Evolutionary conservation across 2,797 vertebrate genomes (phyloP).

Genomic region (Rhabdophis nuchalis): DNA sequence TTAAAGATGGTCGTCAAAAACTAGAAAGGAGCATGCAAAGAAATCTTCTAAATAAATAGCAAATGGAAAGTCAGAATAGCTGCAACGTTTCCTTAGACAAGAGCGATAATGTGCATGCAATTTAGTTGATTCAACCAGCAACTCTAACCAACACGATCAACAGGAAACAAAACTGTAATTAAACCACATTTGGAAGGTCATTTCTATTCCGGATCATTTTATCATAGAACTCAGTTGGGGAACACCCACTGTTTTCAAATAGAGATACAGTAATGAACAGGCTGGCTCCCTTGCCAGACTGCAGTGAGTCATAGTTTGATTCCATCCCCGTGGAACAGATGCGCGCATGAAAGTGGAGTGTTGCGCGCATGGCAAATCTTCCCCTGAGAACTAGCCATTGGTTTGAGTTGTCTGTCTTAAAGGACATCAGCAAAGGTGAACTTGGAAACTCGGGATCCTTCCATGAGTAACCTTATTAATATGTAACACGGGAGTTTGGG

Average conservation of each 20-base stretch:
- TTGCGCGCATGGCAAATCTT: no score
- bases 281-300: neutral
- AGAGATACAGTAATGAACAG: neutral
- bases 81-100: neutral
- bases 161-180: neutral
- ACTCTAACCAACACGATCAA: neutral
- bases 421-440: neutral
- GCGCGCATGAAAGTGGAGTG: neutral
- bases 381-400: neutral
- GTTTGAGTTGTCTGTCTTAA: neutral
- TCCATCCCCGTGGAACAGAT: neutral
- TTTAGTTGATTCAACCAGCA: neutral
- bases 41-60: neutral
- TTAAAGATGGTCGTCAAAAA: no score
- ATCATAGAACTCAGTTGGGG: neutral
- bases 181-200: neutral
- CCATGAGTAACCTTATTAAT: conserved; percentile 3
- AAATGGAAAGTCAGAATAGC: neutral
- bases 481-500: neutral
- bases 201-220: neutral
- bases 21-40: neutral
- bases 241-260: neutral
- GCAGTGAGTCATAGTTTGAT: neutral
- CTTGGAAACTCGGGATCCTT: neutral
- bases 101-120: neutral